phyloP scores from a whole-genome alignment of 1,140 invertebrate species.

The Helicorthomorpha holstii region DNA sequence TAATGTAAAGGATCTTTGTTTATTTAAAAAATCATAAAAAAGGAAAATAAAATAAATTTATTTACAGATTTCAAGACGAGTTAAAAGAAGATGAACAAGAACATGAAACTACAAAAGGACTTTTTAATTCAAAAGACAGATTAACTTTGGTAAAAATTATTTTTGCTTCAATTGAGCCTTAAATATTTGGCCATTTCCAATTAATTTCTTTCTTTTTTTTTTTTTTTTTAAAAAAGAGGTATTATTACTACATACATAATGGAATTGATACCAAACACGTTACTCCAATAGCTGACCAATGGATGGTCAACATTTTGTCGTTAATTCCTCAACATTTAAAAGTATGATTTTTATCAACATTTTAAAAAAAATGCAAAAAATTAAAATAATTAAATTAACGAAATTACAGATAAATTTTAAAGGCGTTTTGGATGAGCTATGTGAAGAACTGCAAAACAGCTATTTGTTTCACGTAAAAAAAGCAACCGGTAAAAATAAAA shows the following conservation, averaged over 20 bases:
- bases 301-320: conserved; percentile 34
- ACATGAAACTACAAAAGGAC: conserved; percentile 1
- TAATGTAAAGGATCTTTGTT: conserved; percentile 30
- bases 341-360: conserved; percentile 16
- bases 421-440: conserved; percentile 13
- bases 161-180: not conserved
- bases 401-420: too few relatives aligned
- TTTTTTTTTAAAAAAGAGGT: conserved; percentile 29
- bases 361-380: too few relatives aligned
- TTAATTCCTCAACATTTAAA: conserved; percentile 24
- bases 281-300: conserved; percentile 43
- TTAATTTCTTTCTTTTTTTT: conserved; percentile 4
- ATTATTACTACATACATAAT: conserved; percentile 77
- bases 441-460: conserved; percentile 43
- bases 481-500: conserved; percentile 30
- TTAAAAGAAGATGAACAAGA: conserved; percentile 10
- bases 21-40: not conserved
- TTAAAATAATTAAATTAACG: too few relatives aligned
- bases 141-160: not conserved
- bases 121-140: not conserved
- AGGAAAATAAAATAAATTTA: not conserved
- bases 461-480: conserved; percentile 73
- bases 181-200: not conserved
- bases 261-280: conserved; percentile 74
- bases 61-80: not conserved